Base-by-base conservation (phyloP, 2,113 vertebrate genomes). In the Equus przewalskii region DNA sequence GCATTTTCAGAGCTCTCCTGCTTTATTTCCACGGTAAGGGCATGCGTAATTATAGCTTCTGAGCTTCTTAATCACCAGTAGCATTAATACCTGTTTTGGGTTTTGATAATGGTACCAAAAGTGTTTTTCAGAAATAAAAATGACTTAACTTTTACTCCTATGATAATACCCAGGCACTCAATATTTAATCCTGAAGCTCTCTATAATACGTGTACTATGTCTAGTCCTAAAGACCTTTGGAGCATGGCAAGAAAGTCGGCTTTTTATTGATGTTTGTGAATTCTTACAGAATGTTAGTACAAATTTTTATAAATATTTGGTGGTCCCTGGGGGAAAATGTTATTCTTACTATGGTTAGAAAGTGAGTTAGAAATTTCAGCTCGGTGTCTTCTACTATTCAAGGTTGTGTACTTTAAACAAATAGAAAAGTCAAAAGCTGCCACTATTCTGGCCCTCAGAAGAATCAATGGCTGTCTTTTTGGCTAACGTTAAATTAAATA, bases 401-500 rank as follows among this genome's bases (percentile, higher is more conserved):
- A 83, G 70, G 51, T 93, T 72, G 58, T 82, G 3, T 81, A 70
- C 36, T 94, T 91, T 64, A 97, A 93, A 87, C 79, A 94, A 85
- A 82, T 54, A 75, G 14, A 65, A 97, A 96, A 94, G 79, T 93
- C 51, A 80, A 79, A 92, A 28, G 19, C 64, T 96, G 88, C 70
- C 75, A 89, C 56, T 93, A 2, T 78, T 44, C 18, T 0, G 67
- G 18, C n/a, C 87, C 67, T 90, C 46, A 70, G 56, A 81, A 95
- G 49, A 92, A 33, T 54, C 60, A 46, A 14, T 83, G 22, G 80
- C 21, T 89, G 5, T 96, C 90, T 92, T 86, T 92, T 95, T 96
- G 75, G 28, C 92, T 96, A 87, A 90, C 60, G 51, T 91, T 79
- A 96, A 94, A 58, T 91, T 79, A 96, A 94, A 89, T 95, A 84